These are phyloP conservation scores for Prionailurus viverrinus DNA, from an alignment of 2,113 vertebrate genomes.

Conservation along the genomic window DNA sequence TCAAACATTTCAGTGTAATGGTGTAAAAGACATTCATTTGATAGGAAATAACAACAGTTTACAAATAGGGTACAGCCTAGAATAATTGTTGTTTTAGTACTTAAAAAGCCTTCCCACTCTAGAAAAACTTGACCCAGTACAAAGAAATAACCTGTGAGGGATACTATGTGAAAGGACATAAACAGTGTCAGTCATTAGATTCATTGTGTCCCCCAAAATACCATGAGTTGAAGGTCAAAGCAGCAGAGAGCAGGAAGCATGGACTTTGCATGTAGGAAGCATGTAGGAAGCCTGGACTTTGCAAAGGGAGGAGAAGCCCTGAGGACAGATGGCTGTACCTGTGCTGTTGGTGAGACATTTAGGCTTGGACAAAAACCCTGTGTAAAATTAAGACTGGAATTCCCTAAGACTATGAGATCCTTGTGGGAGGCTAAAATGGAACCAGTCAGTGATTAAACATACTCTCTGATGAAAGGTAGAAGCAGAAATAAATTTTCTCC, in stretches of 20 bases:
- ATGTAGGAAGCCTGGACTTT: background rate
- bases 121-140: background rate
- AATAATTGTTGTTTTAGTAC: conserved; percentile 29
- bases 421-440: background rate
- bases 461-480: background rate
- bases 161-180: background rate
- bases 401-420: background rate
- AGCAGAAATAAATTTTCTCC: background rate
- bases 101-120: background rate
- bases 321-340: no score
- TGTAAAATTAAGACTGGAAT: background rate
- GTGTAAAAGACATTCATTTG: background rate
- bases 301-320: background rate
- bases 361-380: background rate
- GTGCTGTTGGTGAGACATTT: background rate
- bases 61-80: background rate
- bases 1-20: background rate
- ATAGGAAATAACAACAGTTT: background rate
- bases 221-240: background rate
- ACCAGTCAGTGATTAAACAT: background rate
- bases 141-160: background rate
- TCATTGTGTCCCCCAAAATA: background rate
- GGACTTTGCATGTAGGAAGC: no score
- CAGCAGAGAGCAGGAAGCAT: background rate
- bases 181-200: background rate